phyloP scores from a whole-genome alignment of 2,113 vertebrate species.

The Probosciger aterrimus region DNA sequence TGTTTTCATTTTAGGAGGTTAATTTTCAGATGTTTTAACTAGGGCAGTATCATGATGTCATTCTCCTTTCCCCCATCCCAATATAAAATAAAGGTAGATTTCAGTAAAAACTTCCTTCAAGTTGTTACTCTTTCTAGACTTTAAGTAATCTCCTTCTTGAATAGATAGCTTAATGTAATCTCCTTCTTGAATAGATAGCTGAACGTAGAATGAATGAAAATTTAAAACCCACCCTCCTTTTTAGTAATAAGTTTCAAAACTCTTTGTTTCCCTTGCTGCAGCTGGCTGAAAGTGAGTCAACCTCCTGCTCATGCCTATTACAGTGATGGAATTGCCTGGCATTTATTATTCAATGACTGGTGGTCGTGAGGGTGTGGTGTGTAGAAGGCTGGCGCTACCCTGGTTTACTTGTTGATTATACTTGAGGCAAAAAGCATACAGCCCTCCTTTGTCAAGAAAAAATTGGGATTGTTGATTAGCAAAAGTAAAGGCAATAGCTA shows the following conservation, averaged over 20 bases:
- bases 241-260: slow-evolving; percentile 5
- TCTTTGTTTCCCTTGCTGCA: slow-evolving; percentile 41
- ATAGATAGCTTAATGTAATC: neutral
- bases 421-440: neutral
- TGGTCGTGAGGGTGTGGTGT: neutral
- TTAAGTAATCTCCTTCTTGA: neutral
- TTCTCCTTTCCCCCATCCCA: neutral
- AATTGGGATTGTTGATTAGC: neutral
- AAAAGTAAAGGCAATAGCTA: accelerated
- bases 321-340: neutral
- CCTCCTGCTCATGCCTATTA: slow-evolving; percentile 2
- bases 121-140: neutral
- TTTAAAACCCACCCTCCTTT: neutral
- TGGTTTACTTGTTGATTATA: neutral
- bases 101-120: neutral
- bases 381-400: neutral
- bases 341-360: slow-evolving; percentile 44
- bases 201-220: neutral
- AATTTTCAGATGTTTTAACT: slow-evolving; percentile 43
- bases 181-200: neutral
- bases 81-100: neutral
- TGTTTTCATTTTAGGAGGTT: neutral
- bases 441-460: neutral
- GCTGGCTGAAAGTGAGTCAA: slow-evolving; percentile 20
- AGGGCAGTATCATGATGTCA: neutral